Evolutionary conservation across 2,113 vertebrate species (phyloP).

Genomic region (Perccottus glenii): DNA sequence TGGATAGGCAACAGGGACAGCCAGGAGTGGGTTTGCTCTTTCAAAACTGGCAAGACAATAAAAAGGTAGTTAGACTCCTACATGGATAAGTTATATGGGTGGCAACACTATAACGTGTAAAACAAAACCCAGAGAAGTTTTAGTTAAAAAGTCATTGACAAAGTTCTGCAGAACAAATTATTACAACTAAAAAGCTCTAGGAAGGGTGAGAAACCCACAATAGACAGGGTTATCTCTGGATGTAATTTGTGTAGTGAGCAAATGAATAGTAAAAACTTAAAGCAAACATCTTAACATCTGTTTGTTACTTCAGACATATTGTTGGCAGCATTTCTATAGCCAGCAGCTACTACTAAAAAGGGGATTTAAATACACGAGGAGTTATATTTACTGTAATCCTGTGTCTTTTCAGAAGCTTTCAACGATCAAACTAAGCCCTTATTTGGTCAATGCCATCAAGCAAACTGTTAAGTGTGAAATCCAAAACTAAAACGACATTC

Average conservation of each 20-base stretch:
- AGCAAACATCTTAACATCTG: not conserved
- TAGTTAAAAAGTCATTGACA: too few relatives aligned
- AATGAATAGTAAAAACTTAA: slow-evolving; percentile 2
- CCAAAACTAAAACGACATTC: slow-evolving; percentile 55
- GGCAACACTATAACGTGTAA: not conserved
- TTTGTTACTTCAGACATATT: too few relatives aligned
- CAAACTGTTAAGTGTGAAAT: slow-evolving; percentile 50
- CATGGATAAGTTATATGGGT: not conserved
- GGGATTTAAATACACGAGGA: not conserved
- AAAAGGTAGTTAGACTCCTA: slow-evolving; percentile 1
- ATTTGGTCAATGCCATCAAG: slow-evolving; percentile 19
- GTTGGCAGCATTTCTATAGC: too few relatives aligned
- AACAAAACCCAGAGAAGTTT: too few relatives aligned
- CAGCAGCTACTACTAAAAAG: not conserved
- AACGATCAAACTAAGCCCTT: slow-evolving; percentile 31
- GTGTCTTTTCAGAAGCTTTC: slow-evolving; percentile 34
- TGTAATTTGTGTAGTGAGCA: not conserved
- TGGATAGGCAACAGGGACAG: slow-evolving; percentile 54
- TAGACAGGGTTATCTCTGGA: not conserved
- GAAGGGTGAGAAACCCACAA: not conserved
- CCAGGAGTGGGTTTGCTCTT: slow-evolving; percentile 14
- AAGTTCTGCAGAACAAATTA: too few relatives aligned
- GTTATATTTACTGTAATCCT: slow-evolving; percentile 4
- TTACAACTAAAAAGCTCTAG: too few relatives aligned
- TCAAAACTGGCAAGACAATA: slow-evolving; percentile 3